Percentiles rank a stretch among this genome's conserved stretches.
phyloP scores from a whole-genome alignment of 2,113 vertebrate genomes.

The Spheniscus mendiculus region DNA sequence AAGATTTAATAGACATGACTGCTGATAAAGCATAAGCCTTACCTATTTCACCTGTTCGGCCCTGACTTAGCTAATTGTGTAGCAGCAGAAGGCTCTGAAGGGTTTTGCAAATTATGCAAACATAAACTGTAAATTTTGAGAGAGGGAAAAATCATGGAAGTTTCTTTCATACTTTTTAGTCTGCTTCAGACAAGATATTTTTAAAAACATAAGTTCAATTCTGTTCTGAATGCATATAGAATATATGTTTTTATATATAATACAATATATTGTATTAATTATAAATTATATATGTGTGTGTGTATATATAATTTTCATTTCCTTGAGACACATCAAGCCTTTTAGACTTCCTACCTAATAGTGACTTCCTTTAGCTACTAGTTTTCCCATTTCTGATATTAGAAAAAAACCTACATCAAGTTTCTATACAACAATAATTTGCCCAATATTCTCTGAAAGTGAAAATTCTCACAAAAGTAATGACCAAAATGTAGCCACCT shows the following conservation, averaged over 20 bases:
- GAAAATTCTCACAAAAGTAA: background rate
- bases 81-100: background rate
- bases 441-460: background rate
- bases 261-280: background rate
- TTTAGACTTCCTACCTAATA: background rate
- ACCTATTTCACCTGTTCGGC: background rate
- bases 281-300: background rate
- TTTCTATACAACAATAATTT: background rate
- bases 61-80: background rate
- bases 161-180: background rate
- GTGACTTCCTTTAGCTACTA: background rate
- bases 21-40: background rate
- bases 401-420: background rate
- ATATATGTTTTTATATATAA: background rate
- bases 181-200: background rate
- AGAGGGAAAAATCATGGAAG: background rate
- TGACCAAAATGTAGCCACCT: background rate
- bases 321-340: background rate
- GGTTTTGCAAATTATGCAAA: background rate
- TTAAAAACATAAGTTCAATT: background rate
- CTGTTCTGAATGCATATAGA: background rate
- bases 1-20: slow-evolving; percentile 21
- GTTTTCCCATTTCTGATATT: background rate
- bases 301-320: background rate
- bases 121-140: background rate